Base-by-base conservation (phyloP, 2,113 vertebrate genomes). In the Solea senegalensis region DNA sequence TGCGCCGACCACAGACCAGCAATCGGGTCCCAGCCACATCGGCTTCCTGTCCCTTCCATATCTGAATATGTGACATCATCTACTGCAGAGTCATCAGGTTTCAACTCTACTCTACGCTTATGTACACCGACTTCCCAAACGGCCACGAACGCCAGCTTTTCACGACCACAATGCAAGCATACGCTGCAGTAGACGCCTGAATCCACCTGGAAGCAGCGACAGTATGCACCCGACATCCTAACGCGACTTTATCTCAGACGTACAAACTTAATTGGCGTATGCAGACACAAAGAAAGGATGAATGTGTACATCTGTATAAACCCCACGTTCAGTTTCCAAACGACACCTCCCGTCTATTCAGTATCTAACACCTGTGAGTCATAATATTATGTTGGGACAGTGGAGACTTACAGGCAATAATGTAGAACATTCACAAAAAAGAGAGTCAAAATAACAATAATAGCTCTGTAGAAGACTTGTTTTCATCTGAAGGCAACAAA, bases 341-440 rank as follows among this genome's bases (percentile, higher is more conserved):
- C 57, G 50, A 56, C 13, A 12, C 80, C 74, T 72, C 54, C 63
- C 64, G 69, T 62, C 56, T 78, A 59, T 66, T 70, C 64, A 66
- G 51, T 54, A 54, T 48, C 56, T 83, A 79, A 78, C 44, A 61
- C 85, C 43, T 26, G 83, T 90, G 81, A 89, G 89, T 88, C 89
- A 90, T 91, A 88, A 69, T 83, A 78, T 11, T 11, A 11, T 70
- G 69, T 78, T 83, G 85, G 79, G 86, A 88, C 72, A 61, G 84
- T 86, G 75, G 75, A 83, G 67, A 52, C 79, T 83, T 74, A 81
- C 78, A 84, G 86, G 81, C 76, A 86, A 21, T 1, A 21, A 88
- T 65, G 64, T 71, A 11, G 65, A 58, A 77, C 83, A 85, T 85
- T 77, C 83, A 78, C 62, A 51, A 46, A 63, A 58, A 56, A 43